phyloP scores from a whole-genome alignment of 2,888 invertebrate species.

The Polydrusus cervinus region DNA sequence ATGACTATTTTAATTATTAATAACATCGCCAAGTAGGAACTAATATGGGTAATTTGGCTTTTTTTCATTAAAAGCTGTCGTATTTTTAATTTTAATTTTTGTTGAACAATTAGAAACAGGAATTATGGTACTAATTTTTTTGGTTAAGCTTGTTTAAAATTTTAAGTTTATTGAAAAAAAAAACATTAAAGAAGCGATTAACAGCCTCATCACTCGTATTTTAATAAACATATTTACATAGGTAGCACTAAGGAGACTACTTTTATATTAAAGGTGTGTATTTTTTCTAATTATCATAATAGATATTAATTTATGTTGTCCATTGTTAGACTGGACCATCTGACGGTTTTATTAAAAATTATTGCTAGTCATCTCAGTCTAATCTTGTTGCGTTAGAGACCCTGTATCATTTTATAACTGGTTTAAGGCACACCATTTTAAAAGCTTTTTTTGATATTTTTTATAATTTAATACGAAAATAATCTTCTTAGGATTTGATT shows the following conservation, averaged over 20 bases:
- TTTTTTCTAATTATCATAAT: slow-evolving; percentile 24
- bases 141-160: too few relatives aligned
- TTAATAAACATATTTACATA: slow-evolving; percentile 8
- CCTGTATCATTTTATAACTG: slow-evolving; percentile 19
- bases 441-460: slow-evolving; percentile 19
- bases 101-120: too few relatives aligned
- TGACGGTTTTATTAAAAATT: slow-evolving; percentile 29
- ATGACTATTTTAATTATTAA: too few relatives aligned
- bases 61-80: too few relatives aligned
- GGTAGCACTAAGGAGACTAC: background rate
- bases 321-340: slow-evolving; percentile 8
- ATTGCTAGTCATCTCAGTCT: slow-evolving; percentile 7
- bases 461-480: slow-evolving; percentile 30
- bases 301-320: slow-evolving; percentile 11
- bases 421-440: slow-evolving; percentile 18
- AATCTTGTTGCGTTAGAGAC: slow-evolving; percentile 11
- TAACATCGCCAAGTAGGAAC: too few relatives aligned
- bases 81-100: too few relatives aligned
- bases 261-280: slow-evolving; percentile 19
- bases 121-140: too few relatives aligned
- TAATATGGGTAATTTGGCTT: too few relatives aligned
- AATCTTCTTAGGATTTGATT: slow-evolving; percentile 26
- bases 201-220: background rate
- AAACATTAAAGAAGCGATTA: background rate
- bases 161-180: too few relatives aligned